Evolutionary conservation across 2,797 vertebrate genomes (phyloP), one percentile per base, ranked within the genome.

Genomic region (Pseudocheirus occidentalis): DNA sequence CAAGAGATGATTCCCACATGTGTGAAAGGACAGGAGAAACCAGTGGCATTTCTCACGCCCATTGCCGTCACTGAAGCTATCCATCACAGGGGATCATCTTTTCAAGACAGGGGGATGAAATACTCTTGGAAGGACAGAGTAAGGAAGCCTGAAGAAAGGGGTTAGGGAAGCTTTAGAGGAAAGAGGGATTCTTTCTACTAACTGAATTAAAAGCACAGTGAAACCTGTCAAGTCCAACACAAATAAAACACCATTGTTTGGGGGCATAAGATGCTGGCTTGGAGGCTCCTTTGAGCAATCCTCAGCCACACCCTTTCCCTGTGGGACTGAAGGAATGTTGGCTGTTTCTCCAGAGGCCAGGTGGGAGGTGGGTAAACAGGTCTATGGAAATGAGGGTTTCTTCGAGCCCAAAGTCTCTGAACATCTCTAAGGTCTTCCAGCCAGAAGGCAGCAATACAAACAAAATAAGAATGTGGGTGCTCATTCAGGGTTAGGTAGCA

Each of bases 321-420:
- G 98, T 97, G 97, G 98, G 96, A 95, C 40, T 93, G 46, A 62
- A 97, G 97, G 98, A 97, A 97, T 92, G 97, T 97, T 96, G 97
- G 97, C 97, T 97, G 95, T 92, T 92, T 95, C 18, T 56, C 96
- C 62, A 95, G 93, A 93, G 62, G 53, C 16, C 92, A 98, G 95
- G 98, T 97, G 98, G 98, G 96, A 97, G 98, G 96, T 93, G 96
- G 97, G 98, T 92, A 98, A 97, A 90, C 95, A 94, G 98, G 95
- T 96, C 96, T 96, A 97, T 62, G 91, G 96, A 97, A 95, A 93
- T 59, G 87, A 92, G 94, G 28, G 59, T 59, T 91, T 97, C 97
- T 97, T 96, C 93, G 97, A 94, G 16, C 92, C 24, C 29, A 97
- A 55, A 50, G 54, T 95, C 91, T 92, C 96, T 95, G 97, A 97